Base-by-base conservation (phyloP, 1,140 invertebrate genomes). In the Drosophila seguyi region DNA sequence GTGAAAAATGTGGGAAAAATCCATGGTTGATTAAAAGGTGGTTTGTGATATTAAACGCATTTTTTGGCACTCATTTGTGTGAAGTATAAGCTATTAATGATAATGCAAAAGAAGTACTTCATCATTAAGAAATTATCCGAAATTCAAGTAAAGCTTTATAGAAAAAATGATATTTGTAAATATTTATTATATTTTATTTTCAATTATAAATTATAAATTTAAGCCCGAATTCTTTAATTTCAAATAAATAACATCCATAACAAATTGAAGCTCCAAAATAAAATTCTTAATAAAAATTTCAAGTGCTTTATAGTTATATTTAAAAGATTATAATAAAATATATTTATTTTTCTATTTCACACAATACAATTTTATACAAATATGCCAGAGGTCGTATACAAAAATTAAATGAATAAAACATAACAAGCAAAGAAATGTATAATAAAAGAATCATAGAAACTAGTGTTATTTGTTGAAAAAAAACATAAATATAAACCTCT, bases 1-100 rank as follows among this genome's bases (percentile, higher is more conserved):
- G 39, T 69, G 48, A 67, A 67, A 67, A 53, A 67, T 69, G 66
- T 67, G 66, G 61, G 38, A 69, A 69, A 67, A 36, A 31, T 50
- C 18, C 2, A 0, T 18, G 0, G 7, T 27, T 18, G 22, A 27
- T 65, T 59, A 36, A 65, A 8, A 14, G 4, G 6, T 41, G 53
- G 41, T 20, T 42, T 59, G 29, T 59, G 13, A 10, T 31, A 22
- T 52, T 27, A 36, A 52, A 8, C 3, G 14, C 4, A 18, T 31
- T 41, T 18, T 27, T 41, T 4, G 2, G 10, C 14, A 22, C 5
- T 4, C 13, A 36, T 34, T 20, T 22, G 4, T 6, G 50, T 7
- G 4, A 36, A 20, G 6, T 53, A 3, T 20, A 7, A 31, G 13
- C 11, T 14, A 10, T 14, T 47, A 25, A 4, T 25, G 44, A 25